A percentile compares a stretch with the other conserved stretches of the same genome.
Evolutionary conservation across 2,113 vertebrate genomes (phyloP).

Genomic region (Cyanistes caeruleus): DNA sequence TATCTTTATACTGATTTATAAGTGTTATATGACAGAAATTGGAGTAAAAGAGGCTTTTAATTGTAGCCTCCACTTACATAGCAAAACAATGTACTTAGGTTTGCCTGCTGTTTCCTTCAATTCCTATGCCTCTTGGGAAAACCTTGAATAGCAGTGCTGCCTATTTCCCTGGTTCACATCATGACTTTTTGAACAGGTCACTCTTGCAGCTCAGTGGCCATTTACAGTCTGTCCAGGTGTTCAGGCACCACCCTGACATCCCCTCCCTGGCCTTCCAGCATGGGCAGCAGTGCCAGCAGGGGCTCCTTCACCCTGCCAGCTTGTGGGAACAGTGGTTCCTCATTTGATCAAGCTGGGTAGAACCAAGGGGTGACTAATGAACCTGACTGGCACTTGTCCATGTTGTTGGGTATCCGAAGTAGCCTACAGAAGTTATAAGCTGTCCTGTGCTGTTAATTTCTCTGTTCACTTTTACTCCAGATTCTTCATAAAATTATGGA

Average conservation of each 20-base stretch:
- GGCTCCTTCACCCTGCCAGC: neutral
- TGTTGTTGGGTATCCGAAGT: neutral
- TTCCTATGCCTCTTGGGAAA: neutral
- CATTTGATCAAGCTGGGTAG: neutral
- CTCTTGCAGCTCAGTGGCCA: neutral
- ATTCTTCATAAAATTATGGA: neutral
- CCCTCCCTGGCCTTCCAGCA: neutral
- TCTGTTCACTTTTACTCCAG: neutral
- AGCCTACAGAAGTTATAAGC: neutral
- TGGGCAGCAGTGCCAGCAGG: accelerated
- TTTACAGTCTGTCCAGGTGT: neutral
- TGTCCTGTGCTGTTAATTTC: neutral
- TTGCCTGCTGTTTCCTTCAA: neutral
- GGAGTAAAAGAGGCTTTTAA: neutral
- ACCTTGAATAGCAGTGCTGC: neutral
- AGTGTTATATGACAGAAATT: neutral
- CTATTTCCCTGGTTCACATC: accelerated
- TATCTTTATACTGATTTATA: neutral
- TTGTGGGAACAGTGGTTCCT: accelerated
- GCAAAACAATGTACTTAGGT: neutral
- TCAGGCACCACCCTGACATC: accelerated
- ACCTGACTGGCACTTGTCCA: accelerated
- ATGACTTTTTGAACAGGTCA: neutral
- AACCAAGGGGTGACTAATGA: neutral
- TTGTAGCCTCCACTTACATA: neutral